These are phyloP conservation scores for Otolemur crassicaudatus DNA, from an alignment of 2,797 vertebrate species.

Conservation along the genomic window DNA sequence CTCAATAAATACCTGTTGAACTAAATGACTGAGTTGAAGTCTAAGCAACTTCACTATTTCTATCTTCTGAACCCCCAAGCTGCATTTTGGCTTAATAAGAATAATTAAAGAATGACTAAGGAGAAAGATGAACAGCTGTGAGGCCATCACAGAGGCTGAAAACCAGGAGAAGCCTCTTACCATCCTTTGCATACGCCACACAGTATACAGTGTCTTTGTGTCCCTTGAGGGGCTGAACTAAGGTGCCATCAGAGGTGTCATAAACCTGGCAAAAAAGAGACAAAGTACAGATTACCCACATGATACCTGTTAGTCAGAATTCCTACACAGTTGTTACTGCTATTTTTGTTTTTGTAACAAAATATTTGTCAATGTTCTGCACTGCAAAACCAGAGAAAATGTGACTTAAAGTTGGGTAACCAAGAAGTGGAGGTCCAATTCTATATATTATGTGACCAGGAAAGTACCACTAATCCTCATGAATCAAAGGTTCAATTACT, in stretches of 20 bases:
- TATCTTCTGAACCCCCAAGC: background rate
- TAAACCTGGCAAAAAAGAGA: constrained; percentile 91
- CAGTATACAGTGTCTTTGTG: constrained; percentile 98
- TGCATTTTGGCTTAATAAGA: background rate
- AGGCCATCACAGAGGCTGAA: background rate
- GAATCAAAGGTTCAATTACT: background rate
- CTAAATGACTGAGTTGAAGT: background rate
- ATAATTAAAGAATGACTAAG: background rate
- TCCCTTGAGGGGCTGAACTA: constrained; percentile 97
- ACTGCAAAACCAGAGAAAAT: constrained; percentile 26
- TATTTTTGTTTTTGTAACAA: constrained; percentile 63
- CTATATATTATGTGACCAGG: background rate
- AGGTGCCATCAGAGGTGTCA: constrained; percentile 95
- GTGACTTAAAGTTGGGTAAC: background rate
- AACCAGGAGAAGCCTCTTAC: constrained; percentile 85
- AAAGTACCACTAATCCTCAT: background rate
- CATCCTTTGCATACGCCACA: constrained; percentile 98
- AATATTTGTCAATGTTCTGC: constrained; percentile 50
- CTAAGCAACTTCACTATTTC: background rate
- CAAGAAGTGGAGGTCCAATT: background rate
- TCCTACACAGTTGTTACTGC: background rate
- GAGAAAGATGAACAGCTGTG: background rate
- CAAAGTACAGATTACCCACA: background rate
- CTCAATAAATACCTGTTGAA: background rate
- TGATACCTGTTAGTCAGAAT: background rate